Percentiles rank a stretch among this genome's conserved stretches.
These are phyloP conservation scores for Machimus atricapillus DNA, from an alignment of 2,888 invertebrate species.

Conservation along the genomic window DNA sequence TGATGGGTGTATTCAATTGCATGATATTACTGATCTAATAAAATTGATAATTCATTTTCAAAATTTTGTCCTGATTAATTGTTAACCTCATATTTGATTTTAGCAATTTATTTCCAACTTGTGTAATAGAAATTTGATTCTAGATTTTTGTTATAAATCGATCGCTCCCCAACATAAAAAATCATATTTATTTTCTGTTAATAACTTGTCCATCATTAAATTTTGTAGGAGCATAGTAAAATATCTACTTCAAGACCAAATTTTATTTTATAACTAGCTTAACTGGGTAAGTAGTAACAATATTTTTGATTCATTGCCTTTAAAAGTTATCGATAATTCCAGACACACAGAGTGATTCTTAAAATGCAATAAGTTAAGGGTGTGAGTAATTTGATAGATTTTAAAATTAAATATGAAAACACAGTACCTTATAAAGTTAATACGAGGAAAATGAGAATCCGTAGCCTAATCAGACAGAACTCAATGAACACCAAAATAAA, in stretches of 20 bases:
- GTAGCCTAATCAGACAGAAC: conserved; percentile 35
- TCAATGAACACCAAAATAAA: conserved; percentile 12
- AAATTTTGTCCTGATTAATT: neutral
- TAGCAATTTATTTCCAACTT: neutral
- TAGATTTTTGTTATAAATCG: neutral
- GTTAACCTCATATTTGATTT: neutral
- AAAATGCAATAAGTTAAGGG: conserved; percentile 23
- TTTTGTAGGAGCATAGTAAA: neutral
- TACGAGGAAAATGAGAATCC: conserved; percentile 11
- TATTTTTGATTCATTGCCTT: neutral
- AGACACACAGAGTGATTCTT: conserved; percentile 27
- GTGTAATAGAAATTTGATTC: neutral
- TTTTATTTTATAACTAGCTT: neutral
- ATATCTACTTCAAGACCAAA: neutral
- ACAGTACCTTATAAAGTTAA: conserved; percentile 37
- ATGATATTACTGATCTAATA: neutral
- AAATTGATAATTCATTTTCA: conserved; percentile 11
- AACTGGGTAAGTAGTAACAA: neutral
- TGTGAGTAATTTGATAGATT: conserved; percentile 28
- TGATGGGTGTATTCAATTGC: conserved; percentile 6
- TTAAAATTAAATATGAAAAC: conserved; percentile 29
- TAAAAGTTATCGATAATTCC: neutral
- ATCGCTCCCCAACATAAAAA: neutral
- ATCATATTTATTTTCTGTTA: neutral
- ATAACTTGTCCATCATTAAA: neutral